Base-by-base conservation (phyloP, 1,140 invertebrate genomes). In the Ceratoteleas bidentatus region DNA sequence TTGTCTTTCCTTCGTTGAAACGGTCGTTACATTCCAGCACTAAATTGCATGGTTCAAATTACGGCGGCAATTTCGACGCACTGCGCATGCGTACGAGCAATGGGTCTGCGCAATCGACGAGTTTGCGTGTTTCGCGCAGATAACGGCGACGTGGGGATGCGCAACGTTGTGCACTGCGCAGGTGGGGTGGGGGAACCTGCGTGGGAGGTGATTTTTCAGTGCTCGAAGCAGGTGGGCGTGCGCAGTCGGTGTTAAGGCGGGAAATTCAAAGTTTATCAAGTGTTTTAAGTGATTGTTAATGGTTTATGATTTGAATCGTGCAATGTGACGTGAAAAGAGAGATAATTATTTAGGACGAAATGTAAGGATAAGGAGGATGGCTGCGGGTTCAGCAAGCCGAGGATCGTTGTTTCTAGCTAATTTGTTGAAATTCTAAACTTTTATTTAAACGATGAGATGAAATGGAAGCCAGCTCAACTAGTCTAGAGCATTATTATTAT, bases 401-500 rank as follows among this genome's bases (percentile, higher is more conserved):
- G 14, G 66, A 78, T 75, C 60, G 82, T 87, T 79, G 77, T 84
- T 85, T 86, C 81, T 88, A 89, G 86, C 87, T 83, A 88, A 89
- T 84, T 88, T 80, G 83, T 87, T 88, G 83, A 85, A 88, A 87
- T 85, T 87, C 60, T 24, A 85, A 88, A 84, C 76, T 57, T 88
- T 88, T 87, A 84, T 87, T 87, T 87, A 85, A 84, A 85, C 57
- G 83, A 86, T 81, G 81, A 84, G 85, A 85, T 83, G 85, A 90
- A 56, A 68, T 62, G 50, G 50, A 56, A 87, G 87, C 89, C 89
- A 90, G 90, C 90, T 91, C 90, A 91, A 91, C 90, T 91, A 91
- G 90, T 91, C 90, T 91, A 91, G 90, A 91, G 90, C 90, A 89
- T 81, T 85, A 86, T 90, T 87, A 79, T 84, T 78, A 80, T 64